Evolutionary conservation across 2,888 invertebrate genomes (phyloP).

Genomic region (Sarcophaga subvicina): DNA sequence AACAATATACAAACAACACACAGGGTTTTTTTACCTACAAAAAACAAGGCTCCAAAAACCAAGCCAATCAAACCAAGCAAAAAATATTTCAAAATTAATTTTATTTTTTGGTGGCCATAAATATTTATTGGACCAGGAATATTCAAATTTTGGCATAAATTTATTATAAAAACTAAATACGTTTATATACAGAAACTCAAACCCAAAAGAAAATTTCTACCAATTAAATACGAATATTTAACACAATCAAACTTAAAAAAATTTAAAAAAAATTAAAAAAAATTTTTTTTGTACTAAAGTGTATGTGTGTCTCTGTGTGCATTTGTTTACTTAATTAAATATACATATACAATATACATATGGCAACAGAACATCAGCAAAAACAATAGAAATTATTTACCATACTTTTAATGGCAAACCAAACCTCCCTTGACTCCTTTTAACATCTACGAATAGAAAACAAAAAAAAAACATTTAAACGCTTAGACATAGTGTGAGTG

Average conservation of each 20-base stretch:
- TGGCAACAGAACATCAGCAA: neutral
- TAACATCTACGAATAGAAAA: neutral
- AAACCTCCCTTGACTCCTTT: neutral
- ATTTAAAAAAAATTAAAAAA: neutral
- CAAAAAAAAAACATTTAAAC: neutral
- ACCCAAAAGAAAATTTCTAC: neutral
- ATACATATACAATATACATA: neutral
- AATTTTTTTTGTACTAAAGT: neutral
- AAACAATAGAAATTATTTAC: neutral
- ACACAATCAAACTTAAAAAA: neutral
- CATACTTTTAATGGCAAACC: neutral
- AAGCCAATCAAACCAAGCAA: conserved; percentile 11
- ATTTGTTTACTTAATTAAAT: neutral
- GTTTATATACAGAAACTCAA: neutral
- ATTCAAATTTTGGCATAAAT: conserved; percentile 35
- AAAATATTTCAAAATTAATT: neutral
- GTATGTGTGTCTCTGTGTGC: neutral
- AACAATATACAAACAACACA: neutral
- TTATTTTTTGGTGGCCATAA: neutral
- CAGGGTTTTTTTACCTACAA: neutral
- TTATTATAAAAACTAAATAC: conserved; percentile 15
- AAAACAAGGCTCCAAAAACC: neutral
- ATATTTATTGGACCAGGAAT: conserved; percentile 8
- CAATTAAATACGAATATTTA: neutral
- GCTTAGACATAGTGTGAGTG: neutral